phyloP scores from a whole-genome alignment of 1,140 invertebrate species.

The Diuraphis noxia region DNA sequence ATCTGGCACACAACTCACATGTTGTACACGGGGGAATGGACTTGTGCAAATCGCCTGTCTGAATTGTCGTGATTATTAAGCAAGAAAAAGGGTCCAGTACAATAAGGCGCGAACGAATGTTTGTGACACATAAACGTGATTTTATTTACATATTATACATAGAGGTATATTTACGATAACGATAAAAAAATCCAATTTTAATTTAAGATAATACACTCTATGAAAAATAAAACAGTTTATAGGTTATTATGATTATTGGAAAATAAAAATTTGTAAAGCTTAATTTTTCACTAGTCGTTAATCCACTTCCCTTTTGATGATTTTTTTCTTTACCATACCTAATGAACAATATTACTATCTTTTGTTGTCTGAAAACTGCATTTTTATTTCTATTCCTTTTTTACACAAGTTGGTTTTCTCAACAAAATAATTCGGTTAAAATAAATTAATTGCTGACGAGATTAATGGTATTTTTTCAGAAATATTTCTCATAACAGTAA shows the following conservation, averaged over 20 bases:
- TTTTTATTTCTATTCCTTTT: background rate
- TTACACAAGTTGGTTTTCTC: background rate
- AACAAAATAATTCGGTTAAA: background rate
- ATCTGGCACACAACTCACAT: conserved; percentile 9
- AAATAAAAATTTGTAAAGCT: background rate
- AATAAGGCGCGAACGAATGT: background rate
- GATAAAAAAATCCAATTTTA: background rate
- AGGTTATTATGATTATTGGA: background rate
- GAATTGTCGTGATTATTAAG: background rate
- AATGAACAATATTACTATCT: background rate
- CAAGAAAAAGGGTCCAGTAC: background rate
- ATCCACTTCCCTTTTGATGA: background rate
- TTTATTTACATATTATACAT: background rate
- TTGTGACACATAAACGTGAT: background rate
- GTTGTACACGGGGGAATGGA: background rate
- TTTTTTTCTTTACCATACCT: background rate
- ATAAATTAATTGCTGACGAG: background rate
- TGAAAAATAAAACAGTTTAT: background rate
- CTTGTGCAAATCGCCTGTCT: conserved; percentile 10
- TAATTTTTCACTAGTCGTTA: background rate
- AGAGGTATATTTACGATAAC: background rate
- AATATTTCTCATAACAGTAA: background rate
- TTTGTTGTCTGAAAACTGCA: background rate
- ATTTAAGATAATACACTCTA: background rate
- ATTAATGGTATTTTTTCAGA: background rate